Evolutionary conservation across 1,140 invertebrate species (phyloP), one percentile per base, ranked within the genome.

Genomic region (Cheumatopsyche charites): DNA sequence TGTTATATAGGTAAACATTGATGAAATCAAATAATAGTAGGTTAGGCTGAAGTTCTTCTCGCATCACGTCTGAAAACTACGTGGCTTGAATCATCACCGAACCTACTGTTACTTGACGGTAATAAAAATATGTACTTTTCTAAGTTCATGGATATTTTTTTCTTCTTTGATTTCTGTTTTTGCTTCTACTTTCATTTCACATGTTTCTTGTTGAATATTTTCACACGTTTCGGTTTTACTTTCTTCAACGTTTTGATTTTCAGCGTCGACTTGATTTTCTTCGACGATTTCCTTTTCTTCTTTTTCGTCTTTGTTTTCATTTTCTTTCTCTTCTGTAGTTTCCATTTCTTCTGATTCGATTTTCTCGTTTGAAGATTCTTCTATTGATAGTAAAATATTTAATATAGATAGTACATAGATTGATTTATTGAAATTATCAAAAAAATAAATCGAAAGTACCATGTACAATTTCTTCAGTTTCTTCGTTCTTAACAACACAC

Each of bases 111-210:
- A n/a, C n/a, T n/a, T n/a, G n/a, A n/a, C n/a, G n/a, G n/a, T n/a
- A n/a, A n/a, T n/a, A n/a, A n/a, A n/a, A n/a, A n/a, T n/a, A n/a
- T n/a, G n/a, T 67, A 80, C 79, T 77, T 80, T 79, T 71, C 78
- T 77, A 65, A 77, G 74, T 36, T 78, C 79, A 52, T 79, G 77
- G 9, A 76, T 76, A 42, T 73, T 78, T 15, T 67, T 58, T 68
- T 77, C 63, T 11, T 79, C 76, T n/a, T 71, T 73, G 17, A 77
- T 23, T 29, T 41, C 19, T 63, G 11, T n/a, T 73, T 75, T n/a
- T 62, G 65, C 17, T 73, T 67, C 41, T 77, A 71, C 66, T 63
- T 42, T 36, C 4, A 6, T 43, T 42, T 63, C 62, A 42, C 7
- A 15, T 5, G 1, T 63, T 63, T 42, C 26, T 11, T 49, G 45